Evolutionary conservation across 2,113 vertebrate species (phyloP).

Genomic region (Poeciliopsis retropinna): DNA sequence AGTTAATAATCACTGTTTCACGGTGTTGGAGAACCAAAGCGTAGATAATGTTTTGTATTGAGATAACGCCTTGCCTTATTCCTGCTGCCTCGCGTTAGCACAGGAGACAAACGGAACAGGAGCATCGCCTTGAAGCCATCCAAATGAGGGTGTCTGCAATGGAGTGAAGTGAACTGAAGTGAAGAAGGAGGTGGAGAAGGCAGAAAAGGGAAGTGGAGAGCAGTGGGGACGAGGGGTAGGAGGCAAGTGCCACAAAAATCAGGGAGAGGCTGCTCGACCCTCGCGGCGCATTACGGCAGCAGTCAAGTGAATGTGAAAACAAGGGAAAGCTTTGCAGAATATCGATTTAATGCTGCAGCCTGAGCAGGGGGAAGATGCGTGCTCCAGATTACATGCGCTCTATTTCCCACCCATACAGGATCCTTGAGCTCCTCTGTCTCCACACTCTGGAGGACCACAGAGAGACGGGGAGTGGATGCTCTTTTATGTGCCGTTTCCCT

Average conservation of each 20-base stretch:
- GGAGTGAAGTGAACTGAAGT: constrained; percentile 61
- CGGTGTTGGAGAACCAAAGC: constrained; percentile 55
- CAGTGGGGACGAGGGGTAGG: constrained; percentile 29
- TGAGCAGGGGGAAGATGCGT: constrained; percentile 85
- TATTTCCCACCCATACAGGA: constrained; percentile 85
- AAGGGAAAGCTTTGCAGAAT: constrained; percentile 90
- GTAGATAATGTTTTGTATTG: constrained; percentile 68
- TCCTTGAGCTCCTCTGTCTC: constrained; percentile 84
- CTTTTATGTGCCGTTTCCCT: constrained; percentile 52
- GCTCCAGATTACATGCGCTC: constrained; percentile 90
- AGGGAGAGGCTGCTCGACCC: constrained; percentile 78
- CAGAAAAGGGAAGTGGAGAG: constrained; percentile 55
- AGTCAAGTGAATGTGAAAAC: constrained; percentile 91
- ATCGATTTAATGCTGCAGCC: constrained; percentile 94
- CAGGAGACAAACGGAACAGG: constrained; percentile 64
- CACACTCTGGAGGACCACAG: constrained; percentile 73
- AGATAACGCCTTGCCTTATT: constrained; percentile 62
- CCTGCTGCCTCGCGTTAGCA: constrained; percentile 63
- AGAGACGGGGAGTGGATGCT: constrained; percentile 48
- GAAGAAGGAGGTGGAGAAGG: constrained; percentile 52
- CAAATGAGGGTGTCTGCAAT: constrained; percentile 71
- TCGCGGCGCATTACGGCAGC: constrained; percentile 86
- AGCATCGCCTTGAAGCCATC: constrained; percentile 67
- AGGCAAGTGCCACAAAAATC: constrained; percentile 79
- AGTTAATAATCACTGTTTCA: constrained; percentile 69